Base-by-base conservation (phyloP, 2,888 invertebrate species). In the Myopa tessellatipennis region DNA sequence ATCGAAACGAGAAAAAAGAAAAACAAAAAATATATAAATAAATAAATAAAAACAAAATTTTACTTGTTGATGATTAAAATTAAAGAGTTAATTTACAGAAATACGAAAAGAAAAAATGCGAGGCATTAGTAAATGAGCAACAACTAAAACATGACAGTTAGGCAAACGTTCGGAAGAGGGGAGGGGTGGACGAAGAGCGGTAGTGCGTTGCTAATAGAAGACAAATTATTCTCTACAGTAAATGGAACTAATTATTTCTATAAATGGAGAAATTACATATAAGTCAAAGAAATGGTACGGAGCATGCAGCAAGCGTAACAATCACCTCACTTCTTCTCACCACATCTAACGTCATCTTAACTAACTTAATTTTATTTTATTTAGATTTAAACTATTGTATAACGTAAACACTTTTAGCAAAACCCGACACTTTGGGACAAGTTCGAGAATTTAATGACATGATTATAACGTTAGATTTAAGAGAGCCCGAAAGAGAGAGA, bases 31-130 rank as follows among this genome's bases (percentile, higher is more conserved):
- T 76, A 81, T 80, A 74, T 76, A 78, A 81, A 80, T 74, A 82
- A 82, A 81, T 83, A 81, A 78, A 82, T 80, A 83, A 82, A 80
- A 77, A 80, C 80, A 81, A 76, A 80, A 81, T 8, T 55, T 55
- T n/a, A 16, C 10, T n/a, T n/a, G 14, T 55, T 26, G 26, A 55
- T 26, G 26, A 55, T 55, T 14, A 55, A 55, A 55, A 55, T 6
- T 55, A 55, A 55, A 82, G 83, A 84, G 83, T 84, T 82, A 85
- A 85, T 83, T 82, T 81, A 81, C n/a, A 77, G 52, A 12, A 36
- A 36, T 16, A 12, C 14, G 58, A 16, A 58, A 16, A 52, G 34
- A 52, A 70, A 70, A 18, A 55, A 75, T 68, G 69, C 58, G 10
- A 45, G 80, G 5, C 65, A 85, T 85, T 85, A 85, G 85, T 84